Evolutionary conservation across 2,888 invertebrate species (phyloP).

Genomic region (Kryphioiulus occultus): DNA sequence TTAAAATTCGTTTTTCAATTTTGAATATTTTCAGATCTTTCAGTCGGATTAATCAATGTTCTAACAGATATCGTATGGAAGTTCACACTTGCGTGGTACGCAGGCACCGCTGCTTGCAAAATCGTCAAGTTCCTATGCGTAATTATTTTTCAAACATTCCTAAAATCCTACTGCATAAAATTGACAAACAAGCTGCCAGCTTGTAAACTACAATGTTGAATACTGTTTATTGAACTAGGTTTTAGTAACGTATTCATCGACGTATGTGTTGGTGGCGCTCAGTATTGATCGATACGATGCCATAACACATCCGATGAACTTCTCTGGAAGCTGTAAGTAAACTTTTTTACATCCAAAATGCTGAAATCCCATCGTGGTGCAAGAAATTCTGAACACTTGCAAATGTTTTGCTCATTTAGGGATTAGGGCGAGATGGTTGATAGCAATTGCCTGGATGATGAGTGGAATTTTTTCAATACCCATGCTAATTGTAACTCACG

Average conservation of each 20-base stretch:
- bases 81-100: conserved; percentile 87
- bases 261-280: conserved; percentile 88
- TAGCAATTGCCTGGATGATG: conserved; percentile 81
- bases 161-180: not conserved
- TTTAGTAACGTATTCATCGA: conserved; percentile 89
- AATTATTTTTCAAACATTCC: conserved; percentile 28
- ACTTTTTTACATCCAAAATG: not conserved
- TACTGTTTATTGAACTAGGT: conserved; percentile 66
- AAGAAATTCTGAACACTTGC: not conserved
- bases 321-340: conserved; percentile 90
- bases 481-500: conserved; percentile 77
- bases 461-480: conserved; percentile 84
- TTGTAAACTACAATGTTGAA: not conserved
- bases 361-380: not conserved
- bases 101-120: conserved; percentile 88
- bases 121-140: conserved; percentile 83
- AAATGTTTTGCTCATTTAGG: conserved; percentile 67
- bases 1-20: not conserved
- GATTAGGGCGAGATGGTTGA: conserved; percentile 81
- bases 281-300: conserved; percentile 94
- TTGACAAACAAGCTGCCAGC: not conserved
- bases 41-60: conserved; percentile 86
- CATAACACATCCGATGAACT: conserved; percentile 93
- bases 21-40: conserved; percentile 71
- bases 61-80: conserved; percentile 89